Evolutionary conservation across 2,888 invertebrate genomes (phyloP).

Genomic region (Lasioglossum marginatum): DNA sequence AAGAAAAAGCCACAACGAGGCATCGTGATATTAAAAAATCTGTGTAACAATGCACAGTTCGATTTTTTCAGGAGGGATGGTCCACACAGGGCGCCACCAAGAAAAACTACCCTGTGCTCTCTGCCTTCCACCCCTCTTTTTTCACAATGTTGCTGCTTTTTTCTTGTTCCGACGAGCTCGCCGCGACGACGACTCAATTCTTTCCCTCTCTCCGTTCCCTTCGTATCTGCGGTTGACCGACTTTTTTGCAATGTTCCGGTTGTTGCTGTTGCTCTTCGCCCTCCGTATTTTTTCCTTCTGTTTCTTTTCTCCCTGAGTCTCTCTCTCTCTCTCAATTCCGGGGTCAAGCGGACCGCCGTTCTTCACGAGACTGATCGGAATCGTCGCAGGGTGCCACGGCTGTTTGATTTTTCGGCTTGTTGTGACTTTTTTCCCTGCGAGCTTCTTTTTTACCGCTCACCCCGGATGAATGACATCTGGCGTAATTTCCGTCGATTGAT

Average conservation of each 20-base stretch:
- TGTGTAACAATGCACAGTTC: not conserved
- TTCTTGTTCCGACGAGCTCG: slow-evolving; percentile 22
- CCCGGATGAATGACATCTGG: slow-evolving; percentile 52
- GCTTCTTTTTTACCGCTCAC: slow-evolving; percentile 18
- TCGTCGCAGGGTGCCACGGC: slow-evolving; percentile 41
- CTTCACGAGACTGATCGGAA: slow-evolving; percentile 43
- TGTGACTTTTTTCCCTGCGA: slow-evolving; percentile 11
- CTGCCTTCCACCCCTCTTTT: slow-evolving; percentile 2
- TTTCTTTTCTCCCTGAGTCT: slow-evolving; percentile 45
- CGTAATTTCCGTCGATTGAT: slow-evolving; percentile 48
- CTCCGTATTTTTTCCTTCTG: slow-evolving; percentile 32
- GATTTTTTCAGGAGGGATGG: slow-evolving; percentile 7
- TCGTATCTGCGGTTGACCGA: slow-evolving; percentile 71
- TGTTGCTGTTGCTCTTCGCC: slow-evolving; percentile 44
- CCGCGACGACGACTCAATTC: slow-evolving; percentile 70
- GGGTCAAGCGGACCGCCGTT: slow-evolving; percentile 31
- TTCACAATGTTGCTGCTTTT: not conserved
- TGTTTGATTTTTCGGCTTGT: slow-evolving; percentile 54
- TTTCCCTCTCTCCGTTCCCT: slow-evolving; percentile 42
- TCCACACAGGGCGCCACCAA: slow-evolving; percentile 54
- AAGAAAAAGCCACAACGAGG: not conserved
- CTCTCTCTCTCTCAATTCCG: slow-evolving; percentile 14
- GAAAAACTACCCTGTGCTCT: slow-evolving; percentile 53
- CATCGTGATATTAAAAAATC: slow-evolving; percentile 11
- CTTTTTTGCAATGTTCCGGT: slow-evolving; percentile 67